A percentile compares a stretch with the other conserved stretches of the same genome.
Conservation (phyloP, 2,797 vertebrate genomes). For the Oreortyx pictus region DNA sequence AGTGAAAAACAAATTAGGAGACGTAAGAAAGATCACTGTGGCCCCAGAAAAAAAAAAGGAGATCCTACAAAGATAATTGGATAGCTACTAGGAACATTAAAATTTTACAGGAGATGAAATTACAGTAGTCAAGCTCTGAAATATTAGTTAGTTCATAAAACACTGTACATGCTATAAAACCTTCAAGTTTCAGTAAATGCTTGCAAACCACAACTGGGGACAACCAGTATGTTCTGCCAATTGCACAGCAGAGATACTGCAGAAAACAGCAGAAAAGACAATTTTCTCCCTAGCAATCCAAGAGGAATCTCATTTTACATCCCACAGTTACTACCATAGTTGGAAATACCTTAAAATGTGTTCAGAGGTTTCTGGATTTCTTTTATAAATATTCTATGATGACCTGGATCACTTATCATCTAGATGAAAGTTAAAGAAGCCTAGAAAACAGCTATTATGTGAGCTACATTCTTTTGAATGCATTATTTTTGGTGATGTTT, state of each 20-base stretch:
- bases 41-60: background rate
- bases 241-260: background rate
- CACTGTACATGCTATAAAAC: background rate
- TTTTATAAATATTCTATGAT: background rate
- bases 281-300: background rate
- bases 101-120: background rate
- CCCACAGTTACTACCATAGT: background rate
- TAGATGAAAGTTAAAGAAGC: background rate
- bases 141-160: background rate
- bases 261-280: background rate
- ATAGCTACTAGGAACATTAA: background rate
- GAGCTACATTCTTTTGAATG: background rate
- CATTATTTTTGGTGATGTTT: background rate
- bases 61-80: background rate
- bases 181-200: background rate
- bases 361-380: background rate
- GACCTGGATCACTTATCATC: background rate
- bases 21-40: background rate
- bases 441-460: background rate
- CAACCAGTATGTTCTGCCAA: background rate
- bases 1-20: slow-evolving; percentile 1
- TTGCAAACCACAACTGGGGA: background rate
- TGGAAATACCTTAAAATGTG: background rate
- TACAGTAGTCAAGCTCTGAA: background rate
- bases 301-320: background rate